A percentile compares a stretch with the other conserved stretches of the same genome.
These are phyloP conservation scores for Phyllostomus hastatus DNA, from an alignment of 2,113 vertebrate genomes.

Conservation along the genomic window DNA sequence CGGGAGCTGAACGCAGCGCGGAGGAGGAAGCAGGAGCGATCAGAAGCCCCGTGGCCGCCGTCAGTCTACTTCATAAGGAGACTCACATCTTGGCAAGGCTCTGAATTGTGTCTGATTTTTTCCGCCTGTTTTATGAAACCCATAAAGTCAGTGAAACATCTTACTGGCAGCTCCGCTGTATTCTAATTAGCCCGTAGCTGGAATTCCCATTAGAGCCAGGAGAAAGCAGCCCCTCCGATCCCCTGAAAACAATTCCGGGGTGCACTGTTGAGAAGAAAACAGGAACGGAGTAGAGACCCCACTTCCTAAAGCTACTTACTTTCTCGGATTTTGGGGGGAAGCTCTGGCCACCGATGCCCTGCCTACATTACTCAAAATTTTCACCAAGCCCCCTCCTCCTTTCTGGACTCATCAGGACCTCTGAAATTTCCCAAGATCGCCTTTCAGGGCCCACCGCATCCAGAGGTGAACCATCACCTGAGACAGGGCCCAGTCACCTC, in stretches of 20 bases:
- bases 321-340: neutral
- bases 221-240: slow-evolving; percentile 28
- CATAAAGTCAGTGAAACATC: slow-evolving; percentile 65
- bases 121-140: slow-evolving; percentile 70
- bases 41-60: neutral
- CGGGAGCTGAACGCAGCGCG: neutral
- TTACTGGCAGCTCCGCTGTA: slow-evolving; percentile 66
- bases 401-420: neutral
- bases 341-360: neutral
- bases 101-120: slow-evolving; percentile 56
- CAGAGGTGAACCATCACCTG: neutral
- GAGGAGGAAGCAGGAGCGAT: neutral
- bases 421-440: neutral
- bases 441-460: neutral
- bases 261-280: slow-evolving; percentile 49
- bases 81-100: neutral
- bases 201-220: slow-evolving; percentile 59
- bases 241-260: slow-evolving; percentile 13
- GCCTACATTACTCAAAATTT: neutral
- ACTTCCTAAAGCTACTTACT: slow-evolving; percentile 45
- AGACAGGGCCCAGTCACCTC: neutral
- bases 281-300: neutral
- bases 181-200: slow-evolving; percentile 63
- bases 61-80: neutral
- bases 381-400: neutral